A percentile compares a stretch with the other conserved stretches of the same genome.
Evolutionary conservation across 1,140 invertebrate genomes (phyloP).

Genomic region (Drosophila fuyamai): DNA sequence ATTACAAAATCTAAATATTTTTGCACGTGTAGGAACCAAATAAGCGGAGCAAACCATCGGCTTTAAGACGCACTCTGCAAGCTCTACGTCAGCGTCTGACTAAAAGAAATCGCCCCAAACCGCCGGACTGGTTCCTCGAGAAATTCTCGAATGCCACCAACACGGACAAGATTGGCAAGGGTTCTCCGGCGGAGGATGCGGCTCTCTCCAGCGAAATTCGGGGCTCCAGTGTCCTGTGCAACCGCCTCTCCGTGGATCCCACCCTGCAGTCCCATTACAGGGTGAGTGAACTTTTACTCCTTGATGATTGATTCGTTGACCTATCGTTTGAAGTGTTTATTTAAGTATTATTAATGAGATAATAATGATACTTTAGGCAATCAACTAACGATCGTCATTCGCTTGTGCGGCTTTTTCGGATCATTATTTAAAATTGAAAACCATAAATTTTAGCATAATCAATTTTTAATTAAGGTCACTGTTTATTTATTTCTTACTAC

Average conservation of each 20-base stretch:
- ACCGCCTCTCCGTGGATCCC: slow-evolving; percentile 88
- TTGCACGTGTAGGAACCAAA: slow-evolving; percentile 62
- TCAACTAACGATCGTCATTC: too few relatives aligned
- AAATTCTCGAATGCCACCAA: slow-evolving; percentile 86
- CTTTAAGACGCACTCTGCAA: slow-evolving; percentile 77
- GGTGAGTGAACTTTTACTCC: slow-evolving; percentile 76
- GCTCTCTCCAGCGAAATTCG: slow-evolving; percentile 84
- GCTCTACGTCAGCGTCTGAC: slow-evolving; percentile 79
- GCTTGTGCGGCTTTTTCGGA: too few relatives aligned
- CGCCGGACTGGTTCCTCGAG: slow-evolving; percentile 88
- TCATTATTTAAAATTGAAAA: too few relatives aligned
- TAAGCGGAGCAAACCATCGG: slow-evolving; percentile 77
- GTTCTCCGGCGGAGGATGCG: slow-evolving; percentile 76
- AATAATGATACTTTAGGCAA: neutral
- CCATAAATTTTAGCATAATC: too few relatives aligned
- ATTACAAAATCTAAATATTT: neutral
- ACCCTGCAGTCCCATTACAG: slow-evolving; percentile 88
- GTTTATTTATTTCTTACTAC: too few relatives aligned
- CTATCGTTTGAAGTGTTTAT: neutral
- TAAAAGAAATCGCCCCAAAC: slow-evolving; percentile 83
- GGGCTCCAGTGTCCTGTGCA: slow-evolving; percentile 85
- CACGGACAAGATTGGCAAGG: slow-evolving; percentile 82
- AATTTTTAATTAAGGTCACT: too few relatives aligned
- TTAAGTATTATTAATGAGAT: neutral
- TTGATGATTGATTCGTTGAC: neutral